phyloP scores from a whole-genome alignment of 2,113 vertebrate genomes.

The Felis catus region DNA sequence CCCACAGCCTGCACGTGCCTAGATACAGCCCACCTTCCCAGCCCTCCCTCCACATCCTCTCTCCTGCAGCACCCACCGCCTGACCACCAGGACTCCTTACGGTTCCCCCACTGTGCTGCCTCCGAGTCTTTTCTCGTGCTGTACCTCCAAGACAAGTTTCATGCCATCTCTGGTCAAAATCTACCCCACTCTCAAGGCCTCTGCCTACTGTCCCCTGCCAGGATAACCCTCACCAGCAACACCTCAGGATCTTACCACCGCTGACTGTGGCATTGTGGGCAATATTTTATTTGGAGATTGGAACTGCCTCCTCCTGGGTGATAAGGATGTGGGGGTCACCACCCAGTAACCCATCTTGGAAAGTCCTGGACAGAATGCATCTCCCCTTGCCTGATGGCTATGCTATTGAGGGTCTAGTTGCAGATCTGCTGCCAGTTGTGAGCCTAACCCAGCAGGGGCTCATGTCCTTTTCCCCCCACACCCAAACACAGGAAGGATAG shows the following conservation, averaged over 20 bases:
- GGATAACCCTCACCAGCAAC: background rate
- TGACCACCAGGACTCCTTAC: background rate
- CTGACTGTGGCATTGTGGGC: background rate
- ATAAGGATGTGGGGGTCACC: background rate
- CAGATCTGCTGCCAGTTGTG: background rate
- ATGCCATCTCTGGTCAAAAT: background rate
- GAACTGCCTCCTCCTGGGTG: background rate
- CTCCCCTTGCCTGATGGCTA: background rate
- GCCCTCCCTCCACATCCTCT: background rate
- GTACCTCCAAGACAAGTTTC: background rate
- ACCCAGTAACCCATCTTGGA: background rate
- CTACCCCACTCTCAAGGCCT: background rate
- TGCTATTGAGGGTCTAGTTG: background rate
- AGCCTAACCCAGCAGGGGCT: background rate
- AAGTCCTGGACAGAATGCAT: background rate
- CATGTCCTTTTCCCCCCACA: accelerated
- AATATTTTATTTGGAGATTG: background rate
- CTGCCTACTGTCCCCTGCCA: background rate
- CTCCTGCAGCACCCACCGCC: too few species aligned
- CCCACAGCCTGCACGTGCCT: background rate
- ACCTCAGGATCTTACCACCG: background rate
- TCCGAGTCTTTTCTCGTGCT: background rate
- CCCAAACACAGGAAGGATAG: background rate
- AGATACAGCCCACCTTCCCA: background rate
- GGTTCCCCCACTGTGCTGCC: background rate